Conservation (phyloP, 1,140 invertebrate species). For the Drosophila pallidifrons region DNA sequence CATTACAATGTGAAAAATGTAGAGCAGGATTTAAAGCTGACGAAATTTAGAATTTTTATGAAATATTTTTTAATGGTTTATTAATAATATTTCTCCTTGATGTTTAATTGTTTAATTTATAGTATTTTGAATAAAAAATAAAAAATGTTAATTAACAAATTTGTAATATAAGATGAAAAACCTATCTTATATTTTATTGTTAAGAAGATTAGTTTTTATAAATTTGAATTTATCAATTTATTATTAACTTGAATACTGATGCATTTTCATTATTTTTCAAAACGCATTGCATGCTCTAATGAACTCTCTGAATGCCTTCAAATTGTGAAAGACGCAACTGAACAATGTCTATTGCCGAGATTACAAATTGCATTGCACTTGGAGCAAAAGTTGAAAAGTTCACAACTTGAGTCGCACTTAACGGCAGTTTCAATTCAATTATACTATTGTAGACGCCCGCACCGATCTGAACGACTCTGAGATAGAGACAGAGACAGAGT, state of each 20-base stretch:
- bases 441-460: constrained; percentile 18
- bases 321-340: not conserved
- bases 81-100: not conserved
- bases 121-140: no score
- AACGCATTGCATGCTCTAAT: not conserved
- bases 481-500: not conserved
- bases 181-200: no score
- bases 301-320: not conserved
- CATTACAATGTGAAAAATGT: constrained; percentile 64
- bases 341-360: constrained; percentile 14
- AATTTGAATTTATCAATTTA: not conserved
- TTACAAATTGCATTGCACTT: constrained; percentile 18
- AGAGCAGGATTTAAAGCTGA: constrained; percentile 9
- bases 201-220: no score
- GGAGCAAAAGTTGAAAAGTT: constrained; percentile 71
- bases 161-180: no score
- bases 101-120: not conserved
- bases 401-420: constrained; percentile 53
- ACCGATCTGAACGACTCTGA: constrained; percentile 25
- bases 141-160: no score
- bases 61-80: not conserved
- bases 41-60: not conserved
- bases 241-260: not conserved
- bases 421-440: constrained; percentile 76
- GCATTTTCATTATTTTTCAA: not conserved